Evolutionary conservation across 1,140 invertebrate species (phyloP), one percentile per base, ranked within the genome.

Genomic region (Drosophila albomicans): DNA sequence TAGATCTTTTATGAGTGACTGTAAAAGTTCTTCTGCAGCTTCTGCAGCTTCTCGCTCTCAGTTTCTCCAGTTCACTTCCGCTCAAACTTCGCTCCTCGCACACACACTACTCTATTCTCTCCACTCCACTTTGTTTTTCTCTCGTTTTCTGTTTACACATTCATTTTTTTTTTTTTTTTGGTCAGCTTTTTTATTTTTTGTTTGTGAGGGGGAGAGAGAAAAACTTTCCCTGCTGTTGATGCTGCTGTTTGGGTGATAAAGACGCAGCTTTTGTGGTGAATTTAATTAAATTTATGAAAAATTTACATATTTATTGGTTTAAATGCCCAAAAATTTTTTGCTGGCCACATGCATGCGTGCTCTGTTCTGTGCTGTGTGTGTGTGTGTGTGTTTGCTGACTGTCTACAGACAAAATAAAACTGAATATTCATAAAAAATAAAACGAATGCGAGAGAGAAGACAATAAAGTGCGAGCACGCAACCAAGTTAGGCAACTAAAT

Each of bases 271-370:
- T 82, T 87, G 82, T 88, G 80, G 80, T 84, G 84, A 88, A 88
- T 88, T 87, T 87, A 87, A 87, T 88, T 88, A 87, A 88, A 89
- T 88, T 88, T 88, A 81, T 89, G 85, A 88, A 88, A 88, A 88
- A 88, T 88, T 88, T 88, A 88, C 84, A 88, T 88, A 88, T 88
- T 88, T 88, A 88, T 88, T 88, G 84, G 84, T 72, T 88, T 84
- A 88, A 88, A 89, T 88, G 80, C 85, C 85, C 85, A 88, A 84
- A 76, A 69, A 62, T 69, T 48, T 69, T 64, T 52, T 75, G 45
- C 61, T 46, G 38, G 61, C 52, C 68, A 75, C 63, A 71, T 75
- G 68, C 67, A 71, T 64, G 67, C 67, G 61, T 65, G 59, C 59
- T 51, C 15, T 43, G 32, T 32, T 5, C 32, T 32, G 32, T 32